Evolutionary conservation across 1,140 invertebrate species (phyloP).

Genomic region (Agrilus planipennis): DNA sequence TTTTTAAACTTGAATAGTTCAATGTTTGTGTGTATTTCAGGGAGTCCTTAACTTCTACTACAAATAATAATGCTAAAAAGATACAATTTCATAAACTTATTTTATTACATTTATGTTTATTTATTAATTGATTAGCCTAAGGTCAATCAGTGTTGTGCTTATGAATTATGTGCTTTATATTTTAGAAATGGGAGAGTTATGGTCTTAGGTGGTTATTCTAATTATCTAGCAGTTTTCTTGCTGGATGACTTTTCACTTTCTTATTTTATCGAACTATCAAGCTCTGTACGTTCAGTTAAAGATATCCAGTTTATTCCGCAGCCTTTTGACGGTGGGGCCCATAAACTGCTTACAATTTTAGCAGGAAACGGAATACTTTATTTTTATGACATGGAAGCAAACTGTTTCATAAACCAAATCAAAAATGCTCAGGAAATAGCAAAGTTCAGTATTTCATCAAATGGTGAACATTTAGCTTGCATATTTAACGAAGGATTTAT

Average conservation of each 20-base stretch:
- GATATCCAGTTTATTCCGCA: slow-evolving; percentile 45
- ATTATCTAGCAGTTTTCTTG: slow-evolving; percentile 42
- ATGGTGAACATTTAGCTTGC: slow-evolving; percentile 44
- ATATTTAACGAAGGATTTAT: slow-evolving; percentile 45
- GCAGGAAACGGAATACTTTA: slow-evolving; percentile 41
- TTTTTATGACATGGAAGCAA: slow-evolving; percentile 42
- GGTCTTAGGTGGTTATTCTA: slow-evolving; percentile 43
- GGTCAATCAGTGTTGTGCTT: background rate
- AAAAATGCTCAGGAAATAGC: slow-evolving; percentile 36
- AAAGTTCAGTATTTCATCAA: slow-evolving; percentile 39
- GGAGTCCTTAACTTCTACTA: background rate
- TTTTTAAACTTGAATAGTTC: slow-evolving; percentile 8
- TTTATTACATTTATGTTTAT: background rate
- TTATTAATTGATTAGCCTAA: too few species aligned
- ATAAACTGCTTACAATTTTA: slow-evolving; percentile 44
- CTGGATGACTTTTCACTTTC: slow-evolving; percentile 44
- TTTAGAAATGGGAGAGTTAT: slow-evolving; percentile 48
- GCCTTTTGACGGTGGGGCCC: slow-evolving; percentile 49
- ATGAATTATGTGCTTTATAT: slow-evolving; percentile 14
- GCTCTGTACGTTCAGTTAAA: slow-evolving; percentile 39
- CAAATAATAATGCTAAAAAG: background rate
- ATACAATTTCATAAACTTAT: background rate
- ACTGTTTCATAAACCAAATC: slow-evolving; percentile 34
- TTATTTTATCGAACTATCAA: slow-evolving; percentile 39
- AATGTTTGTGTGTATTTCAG: background rate